Base-by-base conservation (phyloP, 2,113 vertebrate genomes). In the Pollachius pollachius region DNA sequence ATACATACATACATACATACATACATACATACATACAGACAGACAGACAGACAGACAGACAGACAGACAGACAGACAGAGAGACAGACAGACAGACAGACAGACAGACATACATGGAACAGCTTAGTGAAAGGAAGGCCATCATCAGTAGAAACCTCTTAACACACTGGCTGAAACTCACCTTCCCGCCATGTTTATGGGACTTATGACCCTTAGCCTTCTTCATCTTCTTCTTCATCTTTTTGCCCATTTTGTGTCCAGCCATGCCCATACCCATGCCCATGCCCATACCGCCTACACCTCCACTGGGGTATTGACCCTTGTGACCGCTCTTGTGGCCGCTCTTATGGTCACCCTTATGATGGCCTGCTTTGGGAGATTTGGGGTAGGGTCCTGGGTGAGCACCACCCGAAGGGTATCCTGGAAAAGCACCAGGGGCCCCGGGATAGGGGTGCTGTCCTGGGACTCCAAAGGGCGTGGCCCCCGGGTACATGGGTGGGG, bases 191-290 rank as follows among this genome's bases (percentile, higher is more conserved):
- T 89, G 80, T 68, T 89, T 90, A 70, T 89, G 70, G 70, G 73
- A 68, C 21, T 75, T 68, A 90, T 92, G 67, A 84, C 67, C 0
- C 5, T 94, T 88, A 16, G 71, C 89, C 80, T 95, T 95, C 89
- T 95, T 93, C 83, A 76, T 75, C 81, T 90, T 94, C 85, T 94
- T 95, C 76, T 73, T 87, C 84, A 91, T 81, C 87, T 95, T 96
- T 88, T 94, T 95, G 73, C 94, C 74, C 66, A 54, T 72, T 80
- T 89, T 87, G 34, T 84, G 83, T 75, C 77, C 90, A 2, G 2
- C 63, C 60, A 89, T 0, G 0, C 80, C 86, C 78, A 89, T 62
- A 6, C 85, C 89, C 15, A 86, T 74, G 30, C 89, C 84, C 41
- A 48, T 48, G 12, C 41, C 41, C 41, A 48, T 48, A 12, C 41